Evolutionary conservation across 2,113 vertebrate species (phyloP).

Genomic region (Phodopus roborovskii): DNA sequence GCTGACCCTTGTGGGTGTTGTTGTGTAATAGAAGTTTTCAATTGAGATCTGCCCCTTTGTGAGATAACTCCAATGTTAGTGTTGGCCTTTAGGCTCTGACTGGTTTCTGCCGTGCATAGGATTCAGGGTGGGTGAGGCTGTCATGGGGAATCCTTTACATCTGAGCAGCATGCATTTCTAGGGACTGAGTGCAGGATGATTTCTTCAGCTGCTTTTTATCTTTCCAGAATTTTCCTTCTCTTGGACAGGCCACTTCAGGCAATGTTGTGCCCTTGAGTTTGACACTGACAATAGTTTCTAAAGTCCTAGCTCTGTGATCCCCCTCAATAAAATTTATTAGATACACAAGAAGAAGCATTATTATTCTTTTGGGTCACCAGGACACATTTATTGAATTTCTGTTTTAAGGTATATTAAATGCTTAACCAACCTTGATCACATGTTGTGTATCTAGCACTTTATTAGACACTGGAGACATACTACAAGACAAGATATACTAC

Average conservation of each 20-base stretch:
- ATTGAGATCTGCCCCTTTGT: neutral
- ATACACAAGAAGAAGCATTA: constrained; percentile 58
- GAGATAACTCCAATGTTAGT: neutral
- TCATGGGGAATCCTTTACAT: neutral
- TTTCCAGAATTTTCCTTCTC: constrained; percentile 28
- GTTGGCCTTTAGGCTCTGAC: neutral
- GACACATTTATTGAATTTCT: constrained; percentile 72
- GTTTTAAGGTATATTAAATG: constrained; percentile 72
- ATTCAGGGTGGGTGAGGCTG: neutral
- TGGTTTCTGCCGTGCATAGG: neutral
- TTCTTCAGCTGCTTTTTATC: constrained; percentile 28
- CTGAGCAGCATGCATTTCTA: neutral
- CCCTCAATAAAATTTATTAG: constrained; percentile 70
- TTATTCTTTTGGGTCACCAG: constrained; percentile 64
- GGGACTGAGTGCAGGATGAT: neutral
- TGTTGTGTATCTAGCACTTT: constrained; percentile 33
- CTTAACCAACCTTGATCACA: constrained; percentile 62
- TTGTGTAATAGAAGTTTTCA: neutral
- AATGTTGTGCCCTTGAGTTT: constrained; percentile 65
- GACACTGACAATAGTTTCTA: constrained; percentile 63
- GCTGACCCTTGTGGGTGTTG: neutral
- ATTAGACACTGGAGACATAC: constrained; percentile 50
- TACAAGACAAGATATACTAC: constrained; percentile 10
- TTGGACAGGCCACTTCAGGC: neutral
- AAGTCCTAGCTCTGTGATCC: constrained; percentile 55